Evolutionary conservation across 2,888 invertebrate genomes (phyloP).

Genomic region (Eupeodes latifasciatus): DNA sequence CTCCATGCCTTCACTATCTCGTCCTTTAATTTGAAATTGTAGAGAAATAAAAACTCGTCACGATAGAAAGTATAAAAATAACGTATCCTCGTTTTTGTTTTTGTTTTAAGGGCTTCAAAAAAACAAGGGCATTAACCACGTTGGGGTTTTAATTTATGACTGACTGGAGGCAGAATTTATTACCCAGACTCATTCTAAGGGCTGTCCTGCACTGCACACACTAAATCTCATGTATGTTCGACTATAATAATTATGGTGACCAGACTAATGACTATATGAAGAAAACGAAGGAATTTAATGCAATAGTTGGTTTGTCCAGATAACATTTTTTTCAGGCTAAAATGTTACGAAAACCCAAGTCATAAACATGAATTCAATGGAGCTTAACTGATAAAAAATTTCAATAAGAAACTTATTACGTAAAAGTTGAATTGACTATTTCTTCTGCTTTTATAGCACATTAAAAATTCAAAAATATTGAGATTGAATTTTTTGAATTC

Average conservation of each 20-base stretch:
- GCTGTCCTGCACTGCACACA: constrained; percentile 11
- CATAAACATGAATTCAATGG: too few species aligned
- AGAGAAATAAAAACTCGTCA: constrained; percentile 54
- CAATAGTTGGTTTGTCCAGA: too few species aligned
- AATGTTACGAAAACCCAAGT: too few species aligned
- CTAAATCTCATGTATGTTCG: constrained; percentile 40
- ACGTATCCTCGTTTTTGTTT: not conserved
- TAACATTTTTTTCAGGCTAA: too few species aligned
- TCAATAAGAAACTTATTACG: too few species aligned
- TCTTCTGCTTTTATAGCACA: too few species aligned
- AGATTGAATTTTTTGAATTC: too few species aligned
- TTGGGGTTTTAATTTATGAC: constrained; percentile 74
- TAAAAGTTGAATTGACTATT: too few species aligned
- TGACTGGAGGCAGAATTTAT: constrained; percentile 74
- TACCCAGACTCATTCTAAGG: constrained; percentile 54
- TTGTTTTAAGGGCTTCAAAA: constrained; percentile 47
- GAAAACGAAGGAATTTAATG: too few species aligned
- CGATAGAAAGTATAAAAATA: constrained; percentile 29
- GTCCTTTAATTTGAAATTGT: constrained; percentile 17
- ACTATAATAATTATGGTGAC: constrained; percentile 11
- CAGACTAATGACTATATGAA: not conserved
- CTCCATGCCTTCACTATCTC: not conserved
- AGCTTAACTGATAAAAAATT: too few species aligned
- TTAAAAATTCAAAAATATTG: too few species aligned
- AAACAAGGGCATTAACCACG: constrained; percentile 72